phyloP scores from a whole-genome alignment of 2,113 vertebrate species.

The Cyprinodon tularosa region DNA sequence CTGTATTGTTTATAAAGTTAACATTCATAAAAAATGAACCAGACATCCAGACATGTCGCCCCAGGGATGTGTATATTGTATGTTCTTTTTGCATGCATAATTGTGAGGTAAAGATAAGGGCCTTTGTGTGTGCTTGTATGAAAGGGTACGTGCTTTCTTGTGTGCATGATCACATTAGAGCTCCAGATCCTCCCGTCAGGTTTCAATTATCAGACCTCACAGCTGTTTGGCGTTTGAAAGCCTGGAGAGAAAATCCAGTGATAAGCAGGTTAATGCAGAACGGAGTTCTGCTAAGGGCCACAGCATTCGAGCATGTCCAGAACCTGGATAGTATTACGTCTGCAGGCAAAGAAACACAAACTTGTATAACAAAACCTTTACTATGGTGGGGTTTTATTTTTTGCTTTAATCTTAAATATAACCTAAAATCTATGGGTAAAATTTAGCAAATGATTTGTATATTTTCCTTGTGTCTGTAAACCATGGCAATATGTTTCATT shows the following conservation, averaged over 20 bases:
- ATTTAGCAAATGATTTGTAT: background rate
- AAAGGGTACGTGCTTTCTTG: conserved; percentile 49
- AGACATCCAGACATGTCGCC: conserved; percentile 40
- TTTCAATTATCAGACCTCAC: conserved; percentile 67
- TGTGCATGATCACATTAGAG: conserved; percentile 67
- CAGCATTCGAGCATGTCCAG: conserved; percentile 32
- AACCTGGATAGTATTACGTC: conserved; percentile 27
- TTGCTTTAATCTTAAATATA: background rate
- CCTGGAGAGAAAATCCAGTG: conserved; percentile 52
- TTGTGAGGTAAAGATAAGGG: conserved; percentile 26
- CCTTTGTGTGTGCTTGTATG: background rate
- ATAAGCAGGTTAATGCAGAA: conserved; percentile 65
- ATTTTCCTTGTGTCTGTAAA: background rate
- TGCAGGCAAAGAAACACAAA: conserved; percentile 28
- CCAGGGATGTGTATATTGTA: conserved; percentile 18
- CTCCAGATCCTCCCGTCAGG: conserved; percentile 57
- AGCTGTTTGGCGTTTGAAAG: conserved; percentile 50
- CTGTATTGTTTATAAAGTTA: conserved; percentile 10
- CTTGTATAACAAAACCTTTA: background rate
- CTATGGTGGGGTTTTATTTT: background rate
- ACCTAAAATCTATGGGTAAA: background rate
- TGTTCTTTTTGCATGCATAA: conserved; percentile 2
- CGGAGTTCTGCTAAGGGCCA: conserved; percentile 21
- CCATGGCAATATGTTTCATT: background rate
- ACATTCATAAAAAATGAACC: conserved; percentile 9